Base-by-base conservation (phyloP, 2,888 invertebrate genomes). In the Spilosoma lubricipeda region DNA sequence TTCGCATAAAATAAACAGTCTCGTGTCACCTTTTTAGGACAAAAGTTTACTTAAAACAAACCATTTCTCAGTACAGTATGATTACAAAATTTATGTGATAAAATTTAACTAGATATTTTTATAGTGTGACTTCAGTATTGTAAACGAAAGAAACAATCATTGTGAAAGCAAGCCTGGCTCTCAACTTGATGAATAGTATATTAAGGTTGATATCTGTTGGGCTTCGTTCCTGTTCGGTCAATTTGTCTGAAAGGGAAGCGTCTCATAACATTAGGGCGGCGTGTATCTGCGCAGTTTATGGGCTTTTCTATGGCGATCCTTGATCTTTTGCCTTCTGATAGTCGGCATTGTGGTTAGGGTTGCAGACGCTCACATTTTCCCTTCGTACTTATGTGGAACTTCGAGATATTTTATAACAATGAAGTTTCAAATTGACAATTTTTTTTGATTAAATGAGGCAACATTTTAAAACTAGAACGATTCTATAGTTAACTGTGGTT, bases 241-340 rank as follows among this genome's bases (percentile, higher is more conserved):
- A 79, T 81, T 80, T 85, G 76, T 72, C 72, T 67, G 77, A 72
- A 74, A 75, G 77, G 74, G 72, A 72, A 80, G 75, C 73, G 68
- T 81, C 82, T 81, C 77, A 72, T 83, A 80, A 77, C 78, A 77
- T 83, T 85, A 76, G 72, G 76, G 67, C 20, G 73, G 36, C 64
- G 52, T 56, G 68, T 77, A 77, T 77, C 81, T 78, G 71, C 71
- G 52, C 70, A 77, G 69, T 83, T 81, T 83, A 82, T 75, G 69
- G 39, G 71, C 64, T 76, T 56, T 80, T 74, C 77, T 83, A 79
- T 83, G 74, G 77, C 72, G 48, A 73, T 71, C 71, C 70, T 63
- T 78, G 78, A 30, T 72, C 81, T 76, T 67, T 70, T 71, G 42
- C 8, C n/a, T 59, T 69, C 42, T 56, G 52, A 52, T 68, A n/a